Evolutionary conservation across 2,888 invertebrate genomes (phyloP), one percentile per base, ranked within the genome.

Genomic region (Xylota segnis): DNA sequence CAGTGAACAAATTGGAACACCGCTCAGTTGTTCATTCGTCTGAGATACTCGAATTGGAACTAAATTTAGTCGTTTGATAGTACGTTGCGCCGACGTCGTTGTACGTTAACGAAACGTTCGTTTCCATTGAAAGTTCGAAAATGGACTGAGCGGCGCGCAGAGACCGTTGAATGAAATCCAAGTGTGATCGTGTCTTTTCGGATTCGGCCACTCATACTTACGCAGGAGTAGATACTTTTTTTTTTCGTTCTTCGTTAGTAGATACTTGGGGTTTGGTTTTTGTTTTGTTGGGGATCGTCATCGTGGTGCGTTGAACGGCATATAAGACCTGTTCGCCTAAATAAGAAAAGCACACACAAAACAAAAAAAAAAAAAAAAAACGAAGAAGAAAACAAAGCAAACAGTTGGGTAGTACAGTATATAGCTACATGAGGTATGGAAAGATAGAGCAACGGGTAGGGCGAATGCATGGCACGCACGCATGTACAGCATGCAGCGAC

Each of bases 111-210:
- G 82, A 77, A 81, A 82, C 86, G 86, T 86, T 86, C 86, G 86
- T 82, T 65, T 86, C 86, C 86, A 86, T 86, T 86, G 86, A 86
- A 75, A 75, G 82, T 86, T 86, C 86, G 86, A 86, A 82, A 86
- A 86, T 86, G 82, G 81, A 86, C 86, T 86, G 81, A 81, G 66
- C 52, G 40, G 10, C 71, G 70, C 56, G 40, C 78, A 65, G 54
- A 72, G 78, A 78, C 70, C 54, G 74, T 58, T 81, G 84, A 84
- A 84, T 84, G 81, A 81, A 84, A 76, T 47, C 65, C 56, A 52
- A 50, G n/a, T 16, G 43, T 47, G 18, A 71, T 66, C 71, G 74
- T 75, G 71, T 83, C 61, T 83, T 16, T 45, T 45, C 18, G 37
- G 16, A 45, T 58, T 56, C 23, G 50, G 18, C 23, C 58, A 50